Evolutionary conservation across 92 coral and sea anemone species (phyloP), one percentile per base, ranked within the genome.

Genomic region (Palythoa grandiflora): DNA sequence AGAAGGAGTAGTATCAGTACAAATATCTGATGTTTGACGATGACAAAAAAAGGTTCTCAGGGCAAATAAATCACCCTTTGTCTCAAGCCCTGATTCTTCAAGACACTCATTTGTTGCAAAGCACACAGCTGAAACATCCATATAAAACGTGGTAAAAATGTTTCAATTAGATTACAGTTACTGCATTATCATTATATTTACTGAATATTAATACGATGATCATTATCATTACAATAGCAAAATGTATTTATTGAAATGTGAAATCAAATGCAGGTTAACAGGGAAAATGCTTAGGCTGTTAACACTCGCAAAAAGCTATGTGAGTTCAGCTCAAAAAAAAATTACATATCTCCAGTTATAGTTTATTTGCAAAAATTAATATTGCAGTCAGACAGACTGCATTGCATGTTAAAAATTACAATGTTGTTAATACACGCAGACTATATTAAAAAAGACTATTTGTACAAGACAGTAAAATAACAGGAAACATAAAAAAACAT

Each of bases 51-150:
- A 90, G 20, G 78, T 59, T 76, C 86, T 79, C 16, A 90, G 87
- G 44, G 91, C 80, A 80, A 86, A 87, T 74, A 86, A 19, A 71
- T 87, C 87, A 12, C 93, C 91, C 53, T 86, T 86, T 70, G 93
- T 91, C 60, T 51, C 50, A 16, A 90, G 79, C 86, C 93, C 90
- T 72, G 79, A 90, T 38, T 90, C 88, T 68, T 36, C 87, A 65
- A 87, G 89, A 71, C 75, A 65, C 88, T 52, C 80, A 80, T 81
- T 77, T 63, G 53, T 80, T 35, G 80, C 91, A 88, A 65, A 88
- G 40, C 63, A 77, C 76, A 88, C 80, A 48, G 91, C 88, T 68
- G 76, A 65, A 60, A 66, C 75, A 88, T 88, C 91, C 91, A 88
- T 71, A 81, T 61, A 57, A 60, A 61, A 35, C 38, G 68, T 61